phyloP scores from a whole-genome alignment of 92 coral and sea anemone genomes.

The Isaurus tuberculatus region DNA sequence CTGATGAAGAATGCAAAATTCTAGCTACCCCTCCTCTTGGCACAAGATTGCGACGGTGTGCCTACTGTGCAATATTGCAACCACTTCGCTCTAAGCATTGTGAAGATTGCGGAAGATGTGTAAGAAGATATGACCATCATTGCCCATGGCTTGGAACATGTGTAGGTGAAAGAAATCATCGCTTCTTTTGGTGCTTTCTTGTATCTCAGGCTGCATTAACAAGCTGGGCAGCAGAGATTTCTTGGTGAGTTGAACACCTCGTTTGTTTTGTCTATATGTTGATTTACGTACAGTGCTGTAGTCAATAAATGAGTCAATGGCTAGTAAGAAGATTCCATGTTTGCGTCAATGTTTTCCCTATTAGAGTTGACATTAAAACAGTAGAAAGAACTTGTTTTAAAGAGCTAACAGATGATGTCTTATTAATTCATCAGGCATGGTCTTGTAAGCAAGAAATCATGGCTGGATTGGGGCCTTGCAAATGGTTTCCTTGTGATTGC shows the following conservation, averaged over 20 bases:
- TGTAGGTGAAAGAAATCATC: constrained; percentile 97
- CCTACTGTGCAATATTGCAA: constrained; percentile 93
- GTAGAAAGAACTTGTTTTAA: neutral
- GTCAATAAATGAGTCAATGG: too few relatives aligned
- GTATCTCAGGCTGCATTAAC: constrained; percentile 79
- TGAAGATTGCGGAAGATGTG: constrained; percentile 98
- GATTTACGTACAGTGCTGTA: too few relatives aligned
- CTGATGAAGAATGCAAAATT: constrained; percentile 89
- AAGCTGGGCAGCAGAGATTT: constrained; percentile 90
- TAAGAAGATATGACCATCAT: constrained; percentile 97
- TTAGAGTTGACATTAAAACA: neutral
- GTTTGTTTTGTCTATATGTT: too few relatives aligned
- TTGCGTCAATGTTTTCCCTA: too few relatives aligned
- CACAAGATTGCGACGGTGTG: constrained; percentile 91
- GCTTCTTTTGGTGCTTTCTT: constrained; percentile 94
- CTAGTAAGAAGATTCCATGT: too few relatives aligned
- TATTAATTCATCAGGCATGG: constrained; percentile 73
- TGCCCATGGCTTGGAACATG: constrained; percentile 99
- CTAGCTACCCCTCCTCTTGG: constrained; percentile 96
- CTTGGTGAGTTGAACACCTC: constrained; percentile 72
- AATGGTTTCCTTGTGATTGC: constrained; percentile 84
- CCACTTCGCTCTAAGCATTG: constrained; percentile 97
- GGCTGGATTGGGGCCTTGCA: constrained; percentile 91
- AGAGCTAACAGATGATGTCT: neutral
- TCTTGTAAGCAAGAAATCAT: constrained; percentile 80